Base-by-base conservation (phyloP, 2,113 vertebrate species). In the Numida meleagris region DNA sequence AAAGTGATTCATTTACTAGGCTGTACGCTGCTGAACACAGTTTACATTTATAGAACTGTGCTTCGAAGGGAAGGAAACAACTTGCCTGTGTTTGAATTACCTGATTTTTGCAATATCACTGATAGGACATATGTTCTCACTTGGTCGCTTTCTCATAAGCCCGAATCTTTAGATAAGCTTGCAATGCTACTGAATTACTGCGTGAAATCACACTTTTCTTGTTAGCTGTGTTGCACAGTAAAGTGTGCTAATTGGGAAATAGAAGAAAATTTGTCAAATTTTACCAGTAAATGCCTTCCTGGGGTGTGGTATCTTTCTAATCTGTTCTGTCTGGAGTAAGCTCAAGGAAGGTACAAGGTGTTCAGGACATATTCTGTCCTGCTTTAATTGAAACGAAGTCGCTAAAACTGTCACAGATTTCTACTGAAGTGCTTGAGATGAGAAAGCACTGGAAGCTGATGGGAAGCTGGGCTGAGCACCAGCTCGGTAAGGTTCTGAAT, bases 1-100 rank as follows among this genome's bases (percentile, higher is more conserved):
- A 98, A 98, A 98, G 98, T 98, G 98, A 99, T 98, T 99, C 98
- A 98, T 99, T 98, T 98, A 97, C 97, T 95, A 93, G 97, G 97
- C 98, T 97, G 97, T 90, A 95, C 89, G 92, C 95, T 95, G 95
- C 96, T 80, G 88, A 83, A 87, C 90, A 67, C 94, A 75, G 95
- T 97, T 98, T 93, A 95, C 98, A 94, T 98, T 98, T 98, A 97
- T 96, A 87, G 96, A 98, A 88, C 96, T 88, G 96, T 48, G 97
- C 97, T 98, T 96, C 92, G 95, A 83, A 97, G 95, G 96, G 92
- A 93, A 97, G 98, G 97, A 97, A 98, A 96, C 95, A 97, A 96
- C 97, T 78, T 45, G 45, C 93, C 90, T 98, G 80, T 99, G 96
- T 99, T 99, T 99, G 98, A 98, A 98, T 98, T 98, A 96, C 98